Conservation (phyloP, 2,888 invertebrate genomes). For the Baronia brevicornis region DNA sequence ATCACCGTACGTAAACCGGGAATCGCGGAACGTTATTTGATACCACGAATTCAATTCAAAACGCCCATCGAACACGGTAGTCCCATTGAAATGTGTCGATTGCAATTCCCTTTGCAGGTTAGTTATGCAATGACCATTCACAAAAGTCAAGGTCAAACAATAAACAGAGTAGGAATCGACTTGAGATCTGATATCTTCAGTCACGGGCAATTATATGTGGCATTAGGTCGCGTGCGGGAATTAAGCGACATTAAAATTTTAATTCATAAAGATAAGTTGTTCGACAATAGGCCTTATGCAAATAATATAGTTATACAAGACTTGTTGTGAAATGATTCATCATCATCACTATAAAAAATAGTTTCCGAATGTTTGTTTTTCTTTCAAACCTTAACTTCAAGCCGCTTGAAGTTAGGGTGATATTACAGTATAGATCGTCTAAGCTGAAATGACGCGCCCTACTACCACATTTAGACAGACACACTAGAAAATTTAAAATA, state of each 20-base stretch:
- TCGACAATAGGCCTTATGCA: neutral
- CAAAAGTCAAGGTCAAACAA: slow-evolving; percentile 16
- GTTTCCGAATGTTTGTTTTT: too few relatives aligned
- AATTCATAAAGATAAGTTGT: neutral
- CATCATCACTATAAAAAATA: too few relatives aligned
- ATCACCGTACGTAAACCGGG: too few relatives aligned
- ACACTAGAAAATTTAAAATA: too few relatives aligned
- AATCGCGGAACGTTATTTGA: too few relatives aligned
- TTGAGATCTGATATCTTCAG: slow-evolving; percentile 14
- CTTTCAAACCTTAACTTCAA: too few relatives aligned
- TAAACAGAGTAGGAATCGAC: slow-evolving; percentile 13
- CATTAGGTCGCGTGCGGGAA: slow-evolving; percentile 7
- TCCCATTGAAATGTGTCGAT: slow-evolving; percentile 12
- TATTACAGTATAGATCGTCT: too few relatives aligned
- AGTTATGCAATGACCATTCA: slow-evolving; percentile 17
- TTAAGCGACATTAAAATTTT: neutral
- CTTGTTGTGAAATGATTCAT: too few relatives aligned
- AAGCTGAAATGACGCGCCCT: too few relatives aligned
- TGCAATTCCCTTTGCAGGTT: slow-evolving; percentile 15
- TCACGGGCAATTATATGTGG: slow-evolving; percentile 14
- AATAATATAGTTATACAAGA: neutral
- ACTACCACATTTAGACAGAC: too few relatives aligned
- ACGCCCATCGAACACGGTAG: slow-evolving; percentile 12
- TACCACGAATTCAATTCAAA: slow-evolving; percentile 15
- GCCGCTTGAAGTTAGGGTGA: too few relatives aligned